A percentile compares a stretch with the other conserved stretches of the same genome.
Conservation (phyloP, 2,888 invertebrate genomes). For the Agrochola litura region DNA sequence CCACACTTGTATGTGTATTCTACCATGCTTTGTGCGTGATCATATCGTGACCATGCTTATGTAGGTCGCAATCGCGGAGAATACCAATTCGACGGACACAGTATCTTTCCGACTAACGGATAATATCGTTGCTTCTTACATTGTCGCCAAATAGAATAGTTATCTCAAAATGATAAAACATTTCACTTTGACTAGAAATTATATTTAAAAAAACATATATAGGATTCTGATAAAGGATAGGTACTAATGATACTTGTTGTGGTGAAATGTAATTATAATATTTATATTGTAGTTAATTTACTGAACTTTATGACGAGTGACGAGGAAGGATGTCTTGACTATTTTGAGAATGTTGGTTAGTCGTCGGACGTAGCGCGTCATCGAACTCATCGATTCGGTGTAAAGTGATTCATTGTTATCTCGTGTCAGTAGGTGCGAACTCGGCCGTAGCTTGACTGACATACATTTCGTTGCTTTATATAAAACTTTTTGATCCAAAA, state of each 20-base stretch:
- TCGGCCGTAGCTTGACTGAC: slow-evolving; percentile 52
- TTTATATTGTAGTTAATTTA: neutral
- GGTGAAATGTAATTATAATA: slow-evolving; percentile 4
- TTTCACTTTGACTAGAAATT: neutral
- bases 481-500: slow-evolving; percentile 30
- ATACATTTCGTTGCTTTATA: slow-evolving; percentile 35
- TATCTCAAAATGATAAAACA: slow-evolving; percentile 14
- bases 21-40: slow-evolving; percentile 34
- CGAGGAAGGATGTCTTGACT: slow-evolving; percentile 17
- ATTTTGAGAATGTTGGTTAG: slow-evolving; percentile 22
- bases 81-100: slow-evolving; percentile 34
- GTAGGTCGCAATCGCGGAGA: slow-evolving; percentile 45
- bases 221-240: neutral
- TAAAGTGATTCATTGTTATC: slow-evolving; percentile 64
- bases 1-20: slow-evolving; percentile 33
- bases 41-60: slow-evolving; percentile 47
- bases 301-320: slow-evolving; percentile 13
- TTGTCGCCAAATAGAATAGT: neutral
- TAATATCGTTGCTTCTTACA: slow-evolving; percentile 15
- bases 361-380: slow-evolving; percentile 35
- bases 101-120: slow-evolving; percentile 9
- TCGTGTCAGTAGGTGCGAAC: slow-evolving; percentile 45
- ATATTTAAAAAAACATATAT: neutral
- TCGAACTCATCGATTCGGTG: slow-evolving; percentile 54
- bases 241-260: neutral